phyloP scores from a whole-genome alignment of 2,888 invertebrate genomes.

The Tipula unca region DNA sequence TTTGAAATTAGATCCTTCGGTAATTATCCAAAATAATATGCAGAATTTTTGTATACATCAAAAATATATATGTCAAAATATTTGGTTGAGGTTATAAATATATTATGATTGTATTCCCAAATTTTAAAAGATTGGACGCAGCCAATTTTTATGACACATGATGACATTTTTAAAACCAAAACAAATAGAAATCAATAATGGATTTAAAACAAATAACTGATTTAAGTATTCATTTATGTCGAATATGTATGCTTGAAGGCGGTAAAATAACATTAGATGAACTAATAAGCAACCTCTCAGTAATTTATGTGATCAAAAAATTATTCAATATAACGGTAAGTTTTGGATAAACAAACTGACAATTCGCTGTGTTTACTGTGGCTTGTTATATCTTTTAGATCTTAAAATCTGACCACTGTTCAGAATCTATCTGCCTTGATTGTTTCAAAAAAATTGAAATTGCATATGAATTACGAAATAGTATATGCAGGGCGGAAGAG shows the following conservation, averaged over 20 bases:
- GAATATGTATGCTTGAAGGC: background rate
- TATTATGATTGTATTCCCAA: no score
- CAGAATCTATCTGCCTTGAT: background rate
- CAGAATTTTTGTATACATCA: background rate
- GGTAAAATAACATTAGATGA: background rate
- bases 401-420: background rate
- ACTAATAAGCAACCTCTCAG: background rate
- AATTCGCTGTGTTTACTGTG: background rate
- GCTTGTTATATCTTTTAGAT: background rate
- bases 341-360: background rate
- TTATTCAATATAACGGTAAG: background rate
- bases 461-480: background rate
- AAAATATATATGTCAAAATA: background rate
- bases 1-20: background rate
- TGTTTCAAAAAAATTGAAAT: background rate
- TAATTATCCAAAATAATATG: background rate
- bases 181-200: background rate
- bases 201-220: background rate
- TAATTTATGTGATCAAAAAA: background rate
- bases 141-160: background rate
- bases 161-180: background rate
- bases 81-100: no score
- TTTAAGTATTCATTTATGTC: background rate
- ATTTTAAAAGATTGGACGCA: background rate
- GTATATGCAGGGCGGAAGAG: background rate